Percentiles rank a stretch among this genome's conserved stretches.
Evolutionary conservation across 2,113 vertebrate genomes (phyloP).

Genomic region (Orientallactaga bullata): DNA sequence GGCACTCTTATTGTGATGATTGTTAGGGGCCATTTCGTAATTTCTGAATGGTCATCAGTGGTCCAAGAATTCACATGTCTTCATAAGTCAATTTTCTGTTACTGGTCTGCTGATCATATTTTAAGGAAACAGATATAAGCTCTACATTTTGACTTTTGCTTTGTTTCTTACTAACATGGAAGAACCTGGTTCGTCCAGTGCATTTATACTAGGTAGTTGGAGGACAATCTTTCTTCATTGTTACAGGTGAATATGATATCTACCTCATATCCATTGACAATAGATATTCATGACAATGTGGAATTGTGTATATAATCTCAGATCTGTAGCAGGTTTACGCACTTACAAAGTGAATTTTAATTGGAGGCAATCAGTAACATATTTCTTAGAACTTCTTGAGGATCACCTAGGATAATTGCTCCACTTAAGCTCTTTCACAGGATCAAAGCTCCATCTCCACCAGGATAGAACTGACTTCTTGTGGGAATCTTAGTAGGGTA

Average conservation of each 20-base stretch:
- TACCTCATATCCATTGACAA: not conserved
- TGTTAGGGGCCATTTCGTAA: not conserved
- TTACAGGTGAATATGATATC: not conserved
- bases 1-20: not conserved
- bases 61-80: too few relatives aligned
- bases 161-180: not conserved
- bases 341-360: not conserved
- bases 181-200: not conserved
- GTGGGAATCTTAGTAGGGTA: rapidly evolving
- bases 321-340: not conserved
- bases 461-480: not conserved
- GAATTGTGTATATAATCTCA: not conserved
- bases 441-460: not conserved
- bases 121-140: too few relatives aligned
- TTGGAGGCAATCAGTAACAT: not conserved
- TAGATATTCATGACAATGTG: not conserved
- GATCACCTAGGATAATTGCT: not conserved
- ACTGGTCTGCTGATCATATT: too few relatives aligned
- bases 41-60: not conserved
- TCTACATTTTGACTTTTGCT: too few relatives aligned
- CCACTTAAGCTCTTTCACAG: not conserved
- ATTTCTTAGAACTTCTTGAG: not conserved
- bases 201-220: not conserved
- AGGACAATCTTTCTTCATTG: not conserved
- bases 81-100: too few relatives aligned